These are phyloP conservation scores for Eulemur rubriventer DNA, from an alignment of 2,797 vertebrate species.

Conservation along the genomic window DNA sequence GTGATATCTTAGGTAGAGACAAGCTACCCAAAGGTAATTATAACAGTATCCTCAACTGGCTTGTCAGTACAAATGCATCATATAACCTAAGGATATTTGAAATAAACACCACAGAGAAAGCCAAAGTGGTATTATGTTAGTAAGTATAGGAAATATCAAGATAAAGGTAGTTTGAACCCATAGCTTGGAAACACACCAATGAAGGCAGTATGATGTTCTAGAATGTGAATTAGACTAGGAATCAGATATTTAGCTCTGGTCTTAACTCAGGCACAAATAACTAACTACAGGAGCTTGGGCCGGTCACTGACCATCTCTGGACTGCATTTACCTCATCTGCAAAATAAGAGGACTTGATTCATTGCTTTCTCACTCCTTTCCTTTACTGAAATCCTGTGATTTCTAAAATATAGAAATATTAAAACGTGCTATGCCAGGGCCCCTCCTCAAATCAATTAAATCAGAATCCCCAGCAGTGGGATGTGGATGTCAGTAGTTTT, in stretches of 20 bases:
- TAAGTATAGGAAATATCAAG: neutral
- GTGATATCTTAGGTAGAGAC: neutral
- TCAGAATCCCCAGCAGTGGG: neutral
- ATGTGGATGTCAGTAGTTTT: neutral
- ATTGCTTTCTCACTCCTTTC: neutral
- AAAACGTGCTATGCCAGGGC: neutral
- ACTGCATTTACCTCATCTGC: neutral
- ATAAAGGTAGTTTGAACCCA: neutral
- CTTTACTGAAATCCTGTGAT: neutral
- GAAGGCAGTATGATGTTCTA: neutral
- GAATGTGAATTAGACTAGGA: neutral
- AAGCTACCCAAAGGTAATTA: neutral
- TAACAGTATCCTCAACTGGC: neutral
- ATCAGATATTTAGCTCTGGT: neutral
- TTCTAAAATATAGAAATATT: slow-evolving; percentile 22
- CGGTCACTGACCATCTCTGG: neutral
- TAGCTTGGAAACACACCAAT: neutral
- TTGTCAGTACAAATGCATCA: neutral
- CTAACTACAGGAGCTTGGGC: neutral
- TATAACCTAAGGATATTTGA: slow-evolving; percentile 11
- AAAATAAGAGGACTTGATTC: neutral
- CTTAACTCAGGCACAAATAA: slow-evolving; percentile 21
- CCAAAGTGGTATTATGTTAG: neutral
- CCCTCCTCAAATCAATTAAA: neutral
- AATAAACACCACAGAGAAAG: slow-evolving; percentile 23